Base-by-base conservation (phyloP, 2,113 vertebrate species). In the Dicrurus megarhynchus region DNA sequence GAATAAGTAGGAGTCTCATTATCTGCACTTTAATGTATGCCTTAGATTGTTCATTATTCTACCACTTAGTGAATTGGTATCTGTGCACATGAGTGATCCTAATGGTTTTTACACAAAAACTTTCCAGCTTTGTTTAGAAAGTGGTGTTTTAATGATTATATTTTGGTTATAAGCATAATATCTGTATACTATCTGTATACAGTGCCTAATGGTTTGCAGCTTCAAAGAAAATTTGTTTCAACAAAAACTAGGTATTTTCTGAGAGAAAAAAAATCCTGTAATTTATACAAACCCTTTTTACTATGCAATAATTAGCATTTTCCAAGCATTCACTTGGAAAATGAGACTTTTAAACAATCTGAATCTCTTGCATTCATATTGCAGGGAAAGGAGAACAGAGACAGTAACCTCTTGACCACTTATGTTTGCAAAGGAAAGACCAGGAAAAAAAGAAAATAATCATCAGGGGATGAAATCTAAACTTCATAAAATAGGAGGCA, bases 1-100 rank as follows among this genome's bases (percentile, higher is more conserved):
- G 95, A 97, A 91, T 95, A 97, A 97, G 96, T 95, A 97, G 97
- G 95, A 96, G 96, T 96, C 96, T 96, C 91, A 95, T 97, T 97
- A 97, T 94, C 95, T 96, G 88, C 87, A 76, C 83, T 97, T 97
- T 50, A 89, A 68, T 82, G 35, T 92, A 65, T 92, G 83, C 92
- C 76, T 97, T 93, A 84, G 50, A 96, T 95, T 91, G 93, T 84
- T 96, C 92, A 93, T 97, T 97, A 96, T 93, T 77, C 74, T 64
- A 81, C 75, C 75, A 89, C 4, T 6, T 50, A 86, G 73, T 91
- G 89, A 92, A 95, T 79, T 12, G 46, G 57, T 63, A 73, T 74
- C 96, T 95, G 74, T 81, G 74, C 80, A 90, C 94, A 63, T 80
- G 56, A 91, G 88, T 81, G 87, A 96, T 96, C 70, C 60, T 85